Conservation (phyloP, 64 coral and sea anemone species). For the Platygyra sinensis region DNA sequence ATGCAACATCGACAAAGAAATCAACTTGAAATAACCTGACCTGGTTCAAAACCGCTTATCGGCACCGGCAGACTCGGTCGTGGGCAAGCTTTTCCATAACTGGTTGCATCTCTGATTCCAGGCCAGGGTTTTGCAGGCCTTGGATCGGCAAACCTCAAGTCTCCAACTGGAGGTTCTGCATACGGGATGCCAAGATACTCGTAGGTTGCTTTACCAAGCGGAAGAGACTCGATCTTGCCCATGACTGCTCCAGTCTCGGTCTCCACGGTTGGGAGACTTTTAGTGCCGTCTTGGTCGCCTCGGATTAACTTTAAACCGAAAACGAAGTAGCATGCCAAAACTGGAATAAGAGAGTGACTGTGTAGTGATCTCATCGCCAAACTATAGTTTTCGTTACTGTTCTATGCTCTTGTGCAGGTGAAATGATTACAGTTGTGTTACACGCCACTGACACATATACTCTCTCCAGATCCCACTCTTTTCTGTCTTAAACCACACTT, state of each 20-base stretch:
- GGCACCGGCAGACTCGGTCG: neutral
- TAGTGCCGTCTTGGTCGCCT: neutral
- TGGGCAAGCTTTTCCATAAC: slow-evolving; percentile 39
- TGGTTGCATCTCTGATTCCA: slow-evolving; percentile 2
- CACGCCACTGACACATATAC: too few species aligned
- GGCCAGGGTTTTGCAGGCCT: slow-evolving; percentile 41
- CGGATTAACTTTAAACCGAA: too few species aligned
- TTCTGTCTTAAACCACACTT: too few species aligned
- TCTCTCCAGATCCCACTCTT: too few species aligned
- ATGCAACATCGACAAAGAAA: too few species aligned
- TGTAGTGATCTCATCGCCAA: too few species aligned
- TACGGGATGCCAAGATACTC: slow-evolving; percentile 49
- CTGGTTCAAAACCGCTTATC: neutral
- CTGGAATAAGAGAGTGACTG: too few species aligned
- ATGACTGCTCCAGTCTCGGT: slow-evolving; percentile 7
- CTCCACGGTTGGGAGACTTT: neutral
- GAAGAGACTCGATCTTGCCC: slow-evolving; percentile 16
- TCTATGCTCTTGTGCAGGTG: too few species aligned
- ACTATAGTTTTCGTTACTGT: too few species aligned
- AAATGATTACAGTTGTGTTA: too few species aligned
- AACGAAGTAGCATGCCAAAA: neutral
- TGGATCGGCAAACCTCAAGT: slow-evolving; percentile 34
- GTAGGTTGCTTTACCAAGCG: slow-evolving; percentile 1
- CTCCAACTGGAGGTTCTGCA: slow-evolving; percentile 19
- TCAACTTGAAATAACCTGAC: neutral